These are phyloP conservation scores for Catocala sponsa DNA, from an alignment of 2,888 invertebrate species.

Conservation along the genomic window DNA sequence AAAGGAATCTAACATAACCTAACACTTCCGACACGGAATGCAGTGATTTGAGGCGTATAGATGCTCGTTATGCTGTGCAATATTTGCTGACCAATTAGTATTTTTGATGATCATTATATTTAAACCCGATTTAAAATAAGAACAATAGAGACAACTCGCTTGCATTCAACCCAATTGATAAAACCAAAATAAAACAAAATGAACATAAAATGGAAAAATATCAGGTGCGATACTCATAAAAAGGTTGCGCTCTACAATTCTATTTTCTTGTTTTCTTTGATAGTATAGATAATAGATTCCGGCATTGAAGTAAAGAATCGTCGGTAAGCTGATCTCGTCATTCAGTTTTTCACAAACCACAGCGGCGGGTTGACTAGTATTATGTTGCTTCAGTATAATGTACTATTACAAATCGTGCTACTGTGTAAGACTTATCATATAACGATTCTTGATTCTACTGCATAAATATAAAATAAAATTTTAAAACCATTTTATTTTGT, in stretches of 20 bases:
- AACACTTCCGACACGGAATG: too few relatives aligned
- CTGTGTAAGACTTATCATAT: constrained; percentile 39
- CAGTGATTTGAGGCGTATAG: too few relatives aligned
- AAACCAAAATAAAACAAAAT: not conserved
- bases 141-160: not conserved
- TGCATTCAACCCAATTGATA: constrained; percentile 10
- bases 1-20: too few relatives aligned
- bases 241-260: constrained; percentile 19
- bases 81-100: too few relatives aligned
- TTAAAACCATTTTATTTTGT: constrained; percentile 24
- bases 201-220: not conserved
- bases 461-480: too few relatives aligned
- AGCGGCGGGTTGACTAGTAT: constrained; percentile 31
- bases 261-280: constrained; percentile 20
- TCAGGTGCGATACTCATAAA: not conserved
- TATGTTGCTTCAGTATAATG: constrained; percentile 35
- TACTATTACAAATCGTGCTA: constrained; percentile 31
- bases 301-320: constrained; percentile 40
- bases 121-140: too few relatives aligned
- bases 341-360: constrained; percentile 43
- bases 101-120: too few relatives aligned
- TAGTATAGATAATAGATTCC: constrained; percentile 34
- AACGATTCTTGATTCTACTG: not conserved
- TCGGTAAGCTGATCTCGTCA: constrained; percentile 21
- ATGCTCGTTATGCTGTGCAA: too few relatives aligned